Conservation (phyloP, 2,113 vertebrate species). For the Glareola pratincola region DNA sequence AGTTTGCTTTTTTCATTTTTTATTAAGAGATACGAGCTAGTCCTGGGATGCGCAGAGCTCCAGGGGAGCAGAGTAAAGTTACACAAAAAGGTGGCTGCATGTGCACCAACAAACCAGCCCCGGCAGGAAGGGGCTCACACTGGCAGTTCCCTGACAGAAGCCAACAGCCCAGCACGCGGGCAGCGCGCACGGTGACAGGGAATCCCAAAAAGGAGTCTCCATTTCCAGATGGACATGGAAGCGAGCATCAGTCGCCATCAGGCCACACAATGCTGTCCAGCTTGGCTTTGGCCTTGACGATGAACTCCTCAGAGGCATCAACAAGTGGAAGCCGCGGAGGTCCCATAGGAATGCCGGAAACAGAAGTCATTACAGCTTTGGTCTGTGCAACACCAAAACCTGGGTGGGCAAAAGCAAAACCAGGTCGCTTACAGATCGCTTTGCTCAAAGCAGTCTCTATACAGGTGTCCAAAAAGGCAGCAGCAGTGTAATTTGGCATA, state of each 20-base stretch:
- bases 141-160: constrained; percentile 20
- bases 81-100: background rate
- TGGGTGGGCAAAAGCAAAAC: constrained; percentile 54
- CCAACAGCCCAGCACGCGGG: background rate
- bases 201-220: background rate
- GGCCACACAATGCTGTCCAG: constrained; percentile 66
- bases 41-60: background rate
- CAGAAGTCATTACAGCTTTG: constrained; percentile 86
- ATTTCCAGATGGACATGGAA: background rate
- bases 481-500: background rate
- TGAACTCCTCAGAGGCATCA: constrained; percentile 61
- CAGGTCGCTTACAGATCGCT: background rate
- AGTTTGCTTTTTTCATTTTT: background rate
- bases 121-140: background rate
- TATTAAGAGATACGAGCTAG: background rate
- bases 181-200: background rate
- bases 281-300: constrained; percentile 69
- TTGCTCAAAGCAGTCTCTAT: background rate
- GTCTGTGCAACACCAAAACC: constrained; percentile 90
- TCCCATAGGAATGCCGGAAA: constrained; percentile 90
- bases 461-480: background rate
- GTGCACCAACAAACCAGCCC: background rate
- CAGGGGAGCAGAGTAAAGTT: background rate
- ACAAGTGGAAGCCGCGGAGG: constrained; percentile 87
- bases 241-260: background rate